Percentiles rank a stretch among this genome's conserved stretches.
Evolutionary conservation across 2,113 vertebrate genomes (phyloP).

Genomic region (Gopherus flavomarginatus): DNA sequence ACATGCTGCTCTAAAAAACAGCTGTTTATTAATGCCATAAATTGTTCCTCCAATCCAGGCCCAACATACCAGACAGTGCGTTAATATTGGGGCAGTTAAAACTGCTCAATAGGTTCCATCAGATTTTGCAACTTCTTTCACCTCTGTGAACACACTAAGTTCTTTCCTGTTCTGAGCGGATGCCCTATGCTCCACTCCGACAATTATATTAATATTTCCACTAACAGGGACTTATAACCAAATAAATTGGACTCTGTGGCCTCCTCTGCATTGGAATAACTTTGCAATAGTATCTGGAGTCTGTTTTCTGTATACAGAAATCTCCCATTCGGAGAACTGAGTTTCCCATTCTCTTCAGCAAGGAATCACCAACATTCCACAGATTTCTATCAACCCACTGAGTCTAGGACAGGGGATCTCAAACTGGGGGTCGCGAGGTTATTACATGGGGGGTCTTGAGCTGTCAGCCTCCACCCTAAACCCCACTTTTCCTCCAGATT

Average conservation of each 20-base stretch:
- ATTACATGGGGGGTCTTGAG: no score
- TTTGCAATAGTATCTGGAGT: not conserved
- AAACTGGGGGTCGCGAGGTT: no score
- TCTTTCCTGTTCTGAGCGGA: not conserved
- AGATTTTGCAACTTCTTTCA: not conserved
- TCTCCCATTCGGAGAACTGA: not conserved
- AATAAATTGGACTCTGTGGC: not conserved
- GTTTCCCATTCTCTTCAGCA: not conserved
- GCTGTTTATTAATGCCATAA: not conserved
- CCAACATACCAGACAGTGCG: not conserved
- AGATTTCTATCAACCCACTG: not conserved
- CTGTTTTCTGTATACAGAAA: not conserved
- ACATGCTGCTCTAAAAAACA: not conserved
- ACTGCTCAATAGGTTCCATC: not conserved
- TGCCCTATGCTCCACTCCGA: not conserved
- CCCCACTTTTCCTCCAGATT: no score
- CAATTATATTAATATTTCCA: rapidly evolving
- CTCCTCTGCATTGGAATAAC: not conserved
- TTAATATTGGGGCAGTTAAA: not conserved
- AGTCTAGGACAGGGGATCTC: not conserved
- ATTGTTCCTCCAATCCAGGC: not conserved
- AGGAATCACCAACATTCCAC: not conserved
- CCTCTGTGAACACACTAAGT: not conserved
- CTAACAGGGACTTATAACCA: not conserved
- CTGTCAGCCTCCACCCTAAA: no score